A percentile compares a stretch with the other conserved stretches of the same genome.
Conservation (phyloP, 2,797 vertebrate species). For the Moxostoma hubbsi region DNA sequence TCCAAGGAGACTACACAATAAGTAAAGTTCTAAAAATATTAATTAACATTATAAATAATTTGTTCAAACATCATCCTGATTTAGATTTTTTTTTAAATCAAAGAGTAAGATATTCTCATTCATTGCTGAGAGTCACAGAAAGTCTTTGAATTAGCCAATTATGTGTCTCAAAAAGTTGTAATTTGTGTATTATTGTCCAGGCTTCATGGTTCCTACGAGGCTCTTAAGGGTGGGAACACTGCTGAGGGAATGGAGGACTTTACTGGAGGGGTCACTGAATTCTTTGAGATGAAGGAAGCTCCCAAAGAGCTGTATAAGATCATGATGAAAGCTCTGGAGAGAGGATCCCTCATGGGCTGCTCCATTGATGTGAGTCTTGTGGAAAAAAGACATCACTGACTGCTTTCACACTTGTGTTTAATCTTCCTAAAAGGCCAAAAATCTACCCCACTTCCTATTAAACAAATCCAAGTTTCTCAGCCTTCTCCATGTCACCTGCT, state of each 20-base stretch:
- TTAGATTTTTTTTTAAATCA: neutral
- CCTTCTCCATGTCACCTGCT: no score
- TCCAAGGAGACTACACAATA: no score
- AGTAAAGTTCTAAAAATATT: no score
- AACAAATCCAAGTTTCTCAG: no score
- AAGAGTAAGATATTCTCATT: neutral
- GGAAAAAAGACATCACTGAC: neutral
- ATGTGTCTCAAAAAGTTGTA: neutral
- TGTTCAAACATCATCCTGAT: no score
- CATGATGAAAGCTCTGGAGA: conserved; percentile 93
- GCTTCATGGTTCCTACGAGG: conserved; percentile 95
- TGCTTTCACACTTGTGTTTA: no score
- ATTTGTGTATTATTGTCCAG: conserved; percentile 67
- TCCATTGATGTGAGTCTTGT: conserved; percentile 90
- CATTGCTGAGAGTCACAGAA: neutral
- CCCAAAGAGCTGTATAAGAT: conserved; percentile 95
- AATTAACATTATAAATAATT: no score
- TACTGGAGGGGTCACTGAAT: conserved; percentile 96
- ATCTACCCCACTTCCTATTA: no score
- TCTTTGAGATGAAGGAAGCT: conserved; percentile 95
- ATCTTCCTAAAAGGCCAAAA: no score
- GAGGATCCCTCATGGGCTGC: conserved; percentile 97
- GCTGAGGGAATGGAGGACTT: conserved; percentile 99
- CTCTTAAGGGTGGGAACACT: conserved; percentile 97
- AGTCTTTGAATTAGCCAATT: neutral